Conservation (phyloP, 2,797 vertebrate genomes). For the Centropyge bicolor region DNA sequence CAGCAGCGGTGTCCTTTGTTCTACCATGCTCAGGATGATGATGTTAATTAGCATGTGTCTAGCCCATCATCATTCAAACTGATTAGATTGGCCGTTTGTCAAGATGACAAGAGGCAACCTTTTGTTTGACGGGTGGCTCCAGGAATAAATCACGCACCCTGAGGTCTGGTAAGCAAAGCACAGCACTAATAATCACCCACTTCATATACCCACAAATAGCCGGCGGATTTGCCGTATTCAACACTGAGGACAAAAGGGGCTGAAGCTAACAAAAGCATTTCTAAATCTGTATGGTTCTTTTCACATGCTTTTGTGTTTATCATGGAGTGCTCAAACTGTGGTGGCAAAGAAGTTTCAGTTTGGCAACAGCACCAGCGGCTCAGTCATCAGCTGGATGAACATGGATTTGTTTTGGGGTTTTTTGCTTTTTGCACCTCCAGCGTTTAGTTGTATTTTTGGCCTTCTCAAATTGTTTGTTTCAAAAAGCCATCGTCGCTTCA, state of each 20-base stretch:
- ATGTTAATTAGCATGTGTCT: constrained; percentile 75
- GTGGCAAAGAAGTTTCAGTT: constrained; percentile 4
- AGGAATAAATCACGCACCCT: constrained; percentile 67
- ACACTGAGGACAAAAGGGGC: not conserved
- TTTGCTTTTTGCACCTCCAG: not conserved
- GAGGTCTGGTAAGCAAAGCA: constrained; percentile 50
- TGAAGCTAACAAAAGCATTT: not conserved
- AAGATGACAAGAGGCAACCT: constrained; percentile 59
- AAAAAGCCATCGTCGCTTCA: not conserved
- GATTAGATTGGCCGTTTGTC: constrained; percentile 70
- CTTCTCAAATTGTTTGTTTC: not conserved
- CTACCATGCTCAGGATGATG: constrained; percentile 30
- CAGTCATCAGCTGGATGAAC: constrained; percentile 2
- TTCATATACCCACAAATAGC: constrained; percentile 19
- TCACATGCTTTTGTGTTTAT: not conserved
- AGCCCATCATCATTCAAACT: constrained; percentile 60
- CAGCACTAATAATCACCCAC: constrained; percentile 42
- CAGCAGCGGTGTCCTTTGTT: constrained; percentile 46
- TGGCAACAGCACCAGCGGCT: not conserved
- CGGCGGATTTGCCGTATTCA: not conserved
- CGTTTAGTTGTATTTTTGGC: not conserved
- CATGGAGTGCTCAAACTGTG: not conserved
- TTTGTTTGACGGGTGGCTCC: constrained; percentile 56
- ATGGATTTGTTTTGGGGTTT: not conserved
- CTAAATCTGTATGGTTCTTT: not conserved